Conservation (phyloP, 1,140 invertebrate species). For the Drosophila watanabei region DNA sequence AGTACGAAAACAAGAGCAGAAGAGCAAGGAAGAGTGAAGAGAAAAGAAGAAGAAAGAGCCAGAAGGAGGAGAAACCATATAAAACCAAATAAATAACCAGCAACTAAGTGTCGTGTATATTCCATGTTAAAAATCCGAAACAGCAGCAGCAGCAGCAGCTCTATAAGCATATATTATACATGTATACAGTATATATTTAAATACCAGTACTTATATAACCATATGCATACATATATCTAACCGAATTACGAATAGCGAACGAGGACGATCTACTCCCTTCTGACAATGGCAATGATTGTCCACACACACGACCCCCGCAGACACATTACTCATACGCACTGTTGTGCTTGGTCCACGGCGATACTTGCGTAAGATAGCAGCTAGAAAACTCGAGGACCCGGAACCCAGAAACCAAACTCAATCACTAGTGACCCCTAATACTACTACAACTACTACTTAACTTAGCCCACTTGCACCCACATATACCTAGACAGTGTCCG, state of each 20-base stretch:
- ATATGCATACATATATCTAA: conserved; percentile 59
- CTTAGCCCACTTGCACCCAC: conserved; percentile 18
- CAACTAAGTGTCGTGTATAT: conserved; percentile 80
- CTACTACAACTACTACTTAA: conserved; percentile 11
- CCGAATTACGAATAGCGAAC: conserved; percentile 50
- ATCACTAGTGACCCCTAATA: conserved; percentile 27
- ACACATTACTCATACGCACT: conserved; percentile 50
- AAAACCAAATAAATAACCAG: conserved; percentile 61
- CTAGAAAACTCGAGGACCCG: conserved; percentile 45
- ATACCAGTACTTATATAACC: conserved; percentile 58
- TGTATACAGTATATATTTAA: conserved; percentile 46
- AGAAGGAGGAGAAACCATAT: conserved; percentile 22
- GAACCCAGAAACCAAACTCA: conserved; percentile 22
- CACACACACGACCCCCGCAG: conserved; percentile 16
- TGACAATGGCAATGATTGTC: conserved; percentile 25
- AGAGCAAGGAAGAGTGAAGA: neutral
- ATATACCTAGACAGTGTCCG: conserved; percentile 38
- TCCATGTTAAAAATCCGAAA: conserved; percentile 60
- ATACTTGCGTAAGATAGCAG: conserved; percentile 32
- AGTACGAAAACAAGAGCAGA: neutral
- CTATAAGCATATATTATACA: conserved; percentile 59
- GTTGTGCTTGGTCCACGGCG: conserved; percentile 57
- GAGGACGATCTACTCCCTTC: conserved; percentile 20
- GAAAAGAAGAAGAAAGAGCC: conserved; percentile 1
- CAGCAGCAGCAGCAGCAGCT: conserved; percentile 48